Evolutionary conservation across 2,888 invertebrate genomes (phyloP).

Genomic region (Drosophila nigritarsus): DNA sequence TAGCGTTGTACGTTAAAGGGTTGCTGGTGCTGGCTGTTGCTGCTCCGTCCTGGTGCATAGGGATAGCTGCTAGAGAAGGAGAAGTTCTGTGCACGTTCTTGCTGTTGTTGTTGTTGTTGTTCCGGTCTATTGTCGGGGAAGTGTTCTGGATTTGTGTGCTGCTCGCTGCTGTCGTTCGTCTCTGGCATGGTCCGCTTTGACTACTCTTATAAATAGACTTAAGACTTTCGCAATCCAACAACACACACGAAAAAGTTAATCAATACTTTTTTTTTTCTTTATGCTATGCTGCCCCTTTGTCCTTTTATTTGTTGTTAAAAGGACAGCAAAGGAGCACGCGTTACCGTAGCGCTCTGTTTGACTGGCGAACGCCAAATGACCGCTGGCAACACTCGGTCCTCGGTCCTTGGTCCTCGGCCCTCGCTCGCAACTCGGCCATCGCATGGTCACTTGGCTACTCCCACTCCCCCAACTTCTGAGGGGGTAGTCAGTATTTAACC

Average conservation of each 20-base stretch:
- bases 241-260: conserved; percentile 60
- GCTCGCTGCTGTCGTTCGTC: conserved; percentile 48
- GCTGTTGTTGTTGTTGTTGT: conserved; percentile 26
- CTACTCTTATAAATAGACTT: conserved; percentile 11
- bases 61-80: conserved; percentile 78
- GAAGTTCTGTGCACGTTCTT: conserved; percentile 70
- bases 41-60: conserved; percentile 68
- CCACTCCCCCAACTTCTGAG: conserved; percentile 25
- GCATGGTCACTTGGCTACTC: conserved; percentile 47
- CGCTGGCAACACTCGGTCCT: conserved; percentile 57
- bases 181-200: conserved; percentile 54
- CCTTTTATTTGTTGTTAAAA: conserved; percentile 16
- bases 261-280: conserved; percentile 63
- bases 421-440: conserved; percentile 54
- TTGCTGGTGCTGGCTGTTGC: conserved; percentile 10
- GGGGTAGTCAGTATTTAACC: conserved; percentile 24
- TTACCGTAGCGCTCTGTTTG: conserved; percentile 69
- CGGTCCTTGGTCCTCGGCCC: conserved; percentile 26
- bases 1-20: conserved; percentile 62
- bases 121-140: conserved; percentile 69
- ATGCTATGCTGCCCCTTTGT: conserved; percentile 41
- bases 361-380: conserved; percentile 83
- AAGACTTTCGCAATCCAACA: conserved; percentile 5
- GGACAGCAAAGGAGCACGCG: conserved; percentile 62
- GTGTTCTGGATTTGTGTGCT: conserved; percentile 74